phyloP scores from a whole-genome alignment of 2,888 invertebrate genomes.

The Drosophila trichaetosa region DNA sequence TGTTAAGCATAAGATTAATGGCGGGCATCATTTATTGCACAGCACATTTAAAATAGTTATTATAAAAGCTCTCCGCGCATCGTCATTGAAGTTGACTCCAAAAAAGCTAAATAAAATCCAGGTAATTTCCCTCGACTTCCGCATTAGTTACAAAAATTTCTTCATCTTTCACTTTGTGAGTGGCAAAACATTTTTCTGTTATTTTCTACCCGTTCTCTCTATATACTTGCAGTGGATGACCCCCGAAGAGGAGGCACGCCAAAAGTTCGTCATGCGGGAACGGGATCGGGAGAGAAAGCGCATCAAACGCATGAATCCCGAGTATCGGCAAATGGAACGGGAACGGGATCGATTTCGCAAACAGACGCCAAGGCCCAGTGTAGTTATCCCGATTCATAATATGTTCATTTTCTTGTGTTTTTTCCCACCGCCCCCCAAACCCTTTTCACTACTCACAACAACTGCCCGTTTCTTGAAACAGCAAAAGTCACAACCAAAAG shows the following conservation, averaged over 20 bases:
- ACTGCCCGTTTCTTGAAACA: constrained; percentile 29
- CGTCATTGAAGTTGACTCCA: constrained; percentile 47
- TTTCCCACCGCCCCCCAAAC: neutral
- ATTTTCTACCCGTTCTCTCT: constrained; percentile 48
- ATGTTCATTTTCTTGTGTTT: constrained; percentile 23
- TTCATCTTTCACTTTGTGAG: constrained; percentile 3
- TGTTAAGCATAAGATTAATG: neutral
- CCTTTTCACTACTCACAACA: constrained; percentile 1
- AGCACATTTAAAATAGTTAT: neutral
- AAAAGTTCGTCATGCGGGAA: constrained; percentile 80
- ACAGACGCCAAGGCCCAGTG: constrained; percentile 80
- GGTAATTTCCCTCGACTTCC: neutral
- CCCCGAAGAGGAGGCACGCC: constrained; percentile 78
- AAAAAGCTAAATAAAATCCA: neutral
- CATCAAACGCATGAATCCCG: constrained; percentile 79
- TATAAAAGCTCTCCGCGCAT: constrained; percentile 19
- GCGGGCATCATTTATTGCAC: neutral
- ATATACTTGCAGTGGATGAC: constrained; percentile 78
- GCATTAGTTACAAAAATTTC: neutral
- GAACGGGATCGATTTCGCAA: constrained; percentile 81
- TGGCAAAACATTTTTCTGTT: constrained; percentile 25
- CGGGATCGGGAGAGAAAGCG: constrained; percentile 78
- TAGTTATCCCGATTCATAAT: constrained; percentile 64
- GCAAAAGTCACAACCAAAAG: neutral
- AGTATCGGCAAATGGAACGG: constrained; percentile 79